A percentile compares a stretch with the other conserved stretches of the same genome.
phyloP scores from a whole-genome alignment of 2,113 vertebrate species.

The Athene noctua region DNA sequence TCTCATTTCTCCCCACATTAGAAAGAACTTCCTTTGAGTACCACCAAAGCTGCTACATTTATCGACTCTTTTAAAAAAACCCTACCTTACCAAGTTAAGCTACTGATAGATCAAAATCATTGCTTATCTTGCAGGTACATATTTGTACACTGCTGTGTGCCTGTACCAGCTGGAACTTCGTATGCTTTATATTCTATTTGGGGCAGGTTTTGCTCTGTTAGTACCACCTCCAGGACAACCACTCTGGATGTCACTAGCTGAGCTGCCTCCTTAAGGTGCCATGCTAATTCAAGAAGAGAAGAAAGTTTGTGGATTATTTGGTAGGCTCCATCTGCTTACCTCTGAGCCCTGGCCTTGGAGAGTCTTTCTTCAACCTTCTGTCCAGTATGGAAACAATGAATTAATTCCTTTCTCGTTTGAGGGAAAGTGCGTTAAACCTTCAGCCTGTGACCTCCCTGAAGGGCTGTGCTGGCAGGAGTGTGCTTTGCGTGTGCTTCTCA shows the following conservation, averaged over 20 bases:
- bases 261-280: not conserved
- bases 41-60: not conserved
- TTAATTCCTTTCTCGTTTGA: not conserved
- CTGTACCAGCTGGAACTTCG: not conserved
- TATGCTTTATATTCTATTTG: not conserved
- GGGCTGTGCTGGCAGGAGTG: not conserved
- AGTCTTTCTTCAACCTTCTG: slow-evolving; percentile 23
- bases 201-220: not conserved
- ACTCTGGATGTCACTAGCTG: not conserved
- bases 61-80: not conserved
- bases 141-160: not conserved
- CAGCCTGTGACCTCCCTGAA: not conserved
- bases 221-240: not conserved
- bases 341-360: not conserved
- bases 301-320: not conserved
- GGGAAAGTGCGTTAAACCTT: not conserved
- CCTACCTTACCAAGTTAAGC: not conserved
- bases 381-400: not conserved
- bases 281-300: not conserved
- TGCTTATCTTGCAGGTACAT: not conserved
- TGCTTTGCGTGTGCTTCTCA: not conserved
- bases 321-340: not conserved
- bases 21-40: not conserved
- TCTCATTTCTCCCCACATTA: not conserved
- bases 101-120: not conserved